These are phyloP conservation scores for Reticulitermes lucifugus DNA, from an alignment of 2,888 invertebrate species.

Conservation along the genomic window DNA sequence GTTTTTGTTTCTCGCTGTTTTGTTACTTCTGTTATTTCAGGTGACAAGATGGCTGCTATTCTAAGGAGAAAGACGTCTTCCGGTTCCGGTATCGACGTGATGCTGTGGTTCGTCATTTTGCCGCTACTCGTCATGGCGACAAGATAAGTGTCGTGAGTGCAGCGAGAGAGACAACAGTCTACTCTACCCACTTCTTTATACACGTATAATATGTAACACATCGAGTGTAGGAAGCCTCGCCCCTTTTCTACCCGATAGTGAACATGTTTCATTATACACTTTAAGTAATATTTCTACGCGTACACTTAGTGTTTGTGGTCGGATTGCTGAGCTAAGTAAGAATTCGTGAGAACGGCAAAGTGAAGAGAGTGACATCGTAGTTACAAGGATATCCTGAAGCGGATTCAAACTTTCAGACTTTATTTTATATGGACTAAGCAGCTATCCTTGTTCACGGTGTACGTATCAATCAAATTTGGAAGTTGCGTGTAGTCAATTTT, in stretches of 20 bases:
- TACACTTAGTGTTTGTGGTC: neutral
- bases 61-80: slow-evolving; percentile 77
- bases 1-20: slow-evolving; percentile 50
- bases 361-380: no score
- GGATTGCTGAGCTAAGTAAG: no score
- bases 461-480: no score
- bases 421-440: no score
- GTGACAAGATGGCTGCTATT: slow-evolving; percentile 92
- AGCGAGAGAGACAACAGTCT: neutral
- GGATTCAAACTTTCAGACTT: no score
- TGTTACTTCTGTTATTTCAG: slow-evolving; percentile 66
- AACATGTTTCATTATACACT: slow-evolving; percentile 6
- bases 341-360: no score
- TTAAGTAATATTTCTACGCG: neutral
- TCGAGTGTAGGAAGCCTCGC: slow-evolving; percentile 34
- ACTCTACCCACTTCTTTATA: slow-evolving; percentile 13
- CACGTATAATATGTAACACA: slow-evolving; percentile 1
- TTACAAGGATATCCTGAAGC: no score
- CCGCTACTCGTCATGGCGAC: slow-evolving; percentile 57
- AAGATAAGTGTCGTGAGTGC: slow-evolving; percentile 55
- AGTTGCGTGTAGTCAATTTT: no score
- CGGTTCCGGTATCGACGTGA: slow-evolving; percentile 58
- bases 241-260: slow-evolving; percentile 36
- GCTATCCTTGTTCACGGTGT: no score
- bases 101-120: slow-evolving; percentile 59